Base-by-base conservation (phyloP, 2,797 vertebrate species). In the Manis crassicaudata region DNA sequence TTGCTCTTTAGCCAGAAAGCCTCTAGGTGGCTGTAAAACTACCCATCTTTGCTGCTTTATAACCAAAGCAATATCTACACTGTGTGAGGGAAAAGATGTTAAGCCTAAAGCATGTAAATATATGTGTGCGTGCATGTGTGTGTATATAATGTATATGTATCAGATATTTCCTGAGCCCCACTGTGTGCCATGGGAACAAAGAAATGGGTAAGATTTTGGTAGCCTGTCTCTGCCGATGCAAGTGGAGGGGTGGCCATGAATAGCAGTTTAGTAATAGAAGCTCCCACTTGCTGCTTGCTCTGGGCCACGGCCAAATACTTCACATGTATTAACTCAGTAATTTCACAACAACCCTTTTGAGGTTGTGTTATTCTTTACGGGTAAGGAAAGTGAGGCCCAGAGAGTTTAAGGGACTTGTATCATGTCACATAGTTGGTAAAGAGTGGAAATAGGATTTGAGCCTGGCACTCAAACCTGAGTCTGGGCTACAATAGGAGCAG, bases 1-100 rank as follows among this genome's bases (percentile, higher is more conserved):
- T 87, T 92, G 75, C 87, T 96, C 86, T 95, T 95, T 93, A 96
- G 86, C 91, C 90, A 79, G 87, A 84, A 88, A 97, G 80, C 92
- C 82, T 83, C 76, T 56, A 65, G 76, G 68, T 37, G 29, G 43
- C 95, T 90, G n/a, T 79, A 79, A 91, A 88, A 54, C n/a, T 65
- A 7, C 46, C 40, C 67, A 14, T 80, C 90, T 72, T 86, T 86
- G 67, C 85, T 8, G 11, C 76, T 89, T 90, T 87, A 43, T 94
- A 75, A 94, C 87, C 67, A 90, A 77, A 86, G 58, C 70, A 70
- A 37, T 68, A 40, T 40, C 54, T 11, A 76, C 37, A 46, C 8
- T 35, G 13, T 80, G 40, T 43, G 35, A 76, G 52, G 6, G 60
- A 52, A 73, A 83, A 87, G 56, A n/a, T 73, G 17, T 89, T 37